Evolutionary conservation across 2,888 invertebrate species (phyloP), one percentile per base, ranked within the genome.

Genomic region (Galerucella calmariensis): DNA sequence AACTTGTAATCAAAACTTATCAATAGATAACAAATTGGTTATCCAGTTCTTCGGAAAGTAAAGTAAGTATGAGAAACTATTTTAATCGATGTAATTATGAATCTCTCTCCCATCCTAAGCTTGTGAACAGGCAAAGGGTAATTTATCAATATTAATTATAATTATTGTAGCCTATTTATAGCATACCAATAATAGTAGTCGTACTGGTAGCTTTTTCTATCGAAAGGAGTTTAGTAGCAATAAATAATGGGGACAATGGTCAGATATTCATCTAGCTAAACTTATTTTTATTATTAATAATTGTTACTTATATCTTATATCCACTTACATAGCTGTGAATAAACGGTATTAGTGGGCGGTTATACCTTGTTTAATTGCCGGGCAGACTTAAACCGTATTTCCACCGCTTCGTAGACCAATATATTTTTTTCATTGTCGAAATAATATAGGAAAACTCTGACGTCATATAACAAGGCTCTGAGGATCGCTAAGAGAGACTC

Each of bases 81-180:
- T 62, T 74, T 77, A 77, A 77, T 72, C 56, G 72, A 73, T 58
- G 70, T 74, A 74, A 77, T 75, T 75, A 77, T 66, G 65, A 75
- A 75, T 69, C 73, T 75, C 72, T 72, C 69, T 74, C 72, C 51
- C 67, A 14, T n/a, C 8, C 5, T n/a, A n/a, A 51, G 67, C 67
- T 65, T 69, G 74, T 74, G 73, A 16, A 44, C 27, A 63, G 44
- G 9, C 35, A 10, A 63, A 24, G 63, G 14, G 27, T 63, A 41
- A 63, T 63, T 41, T 44, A 63, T 63, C 63, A 63, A 41, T 41
- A 63, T 63, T 63, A 44, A 63, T 63, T 63, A n/a, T 63, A 63
- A 63, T 63, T 63, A 41, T 63, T 9, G 16, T 63, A 44, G 63
- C 63, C 44, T 44, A 27, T 27, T 27, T 27, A 16, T 8, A n/a